These are phyloP conservation scores for Cephus cinctus DNA, from an alignment of 1,140 invertebrate species.

Conservation along the genomic window DNA sequence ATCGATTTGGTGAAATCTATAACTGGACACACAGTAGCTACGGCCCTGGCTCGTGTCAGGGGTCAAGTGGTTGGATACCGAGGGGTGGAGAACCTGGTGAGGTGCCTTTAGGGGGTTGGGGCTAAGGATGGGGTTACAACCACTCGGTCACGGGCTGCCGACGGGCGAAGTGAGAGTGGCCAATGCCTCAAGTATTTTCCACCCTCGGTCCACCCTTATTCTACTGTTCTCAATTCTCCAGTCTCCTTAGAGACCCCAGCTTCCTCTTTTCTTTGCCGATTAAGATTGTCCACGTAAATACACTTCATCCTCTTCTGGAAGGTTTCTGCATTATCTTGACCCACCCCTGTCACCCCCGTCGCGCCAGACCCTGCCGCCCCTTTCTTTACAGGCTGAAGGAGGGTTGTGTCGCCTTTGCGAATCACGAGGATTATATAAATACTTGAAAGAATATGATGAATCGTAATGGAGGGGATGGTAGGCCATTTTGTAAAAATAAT, in stretches of 20 bases:
- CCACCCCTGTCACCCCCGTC: not conserved
- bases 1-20: too few species aligned
- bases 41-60: too few species aligned
- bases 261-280: slow-evolving; percentile 31
- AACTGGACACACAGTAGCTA: too few species aligned
- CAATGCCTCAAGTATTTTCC: slow-evolving; percentile 25
- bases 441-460: too few species aligned
- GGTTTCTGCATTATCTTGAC: slow-evolving; percentile 33
- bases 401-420: not conserved
- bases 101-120: too few species aligned
- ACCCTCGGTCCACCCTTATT: slow-evolving; percentile 9
- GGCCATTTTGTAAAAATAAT: too few species aligned
- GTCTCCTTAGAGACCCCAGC: slow-evolving; percentile 3
- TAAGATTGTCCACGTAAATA: slow-evolving; percentile 47
- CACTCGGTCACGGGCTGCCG: slow-evolving; percentile 27
- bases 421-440: too few species aligned
- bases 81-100: too few species aligned
- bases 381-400: not conserved
- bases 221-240: slow-evolving; percentile 13
- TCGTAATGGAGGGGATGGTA: too few species aligned
- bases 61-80: too few species aligned
- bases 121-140: slow-evolving; percentile 19
- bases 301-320: slow-evolving; percentile 27
- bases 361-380: not conserved
- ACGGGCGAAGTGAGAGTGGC: slow-evolving; percentile 21